Conservation (phyloP, 1,140 invertebrate genomes). For the Macrocentrus cingulum region DNA sequence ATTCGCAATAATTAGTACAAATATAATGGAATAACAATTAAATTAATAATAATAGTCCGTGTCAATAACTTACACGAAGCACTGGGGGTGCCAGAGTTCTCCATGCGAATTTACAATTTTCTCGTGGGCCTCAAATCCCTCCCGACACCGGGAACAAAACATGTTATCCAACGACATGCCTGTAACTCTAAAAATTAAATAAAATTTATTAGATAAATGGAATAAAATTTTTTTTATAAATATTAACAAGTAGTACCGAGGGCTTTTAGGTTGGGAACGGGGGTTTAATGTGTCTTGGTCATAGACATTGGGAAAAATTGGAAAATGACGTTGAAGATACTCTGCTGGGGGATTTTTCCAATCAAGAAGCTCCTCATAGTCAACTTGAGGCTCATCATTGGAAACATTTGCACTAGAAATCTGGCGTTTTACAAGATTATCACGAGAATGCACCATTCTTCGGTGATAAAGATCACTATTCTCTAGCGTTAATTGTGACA, state of each 20-base stretch:
- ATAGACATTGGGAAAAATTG: constrained; percentile 32
- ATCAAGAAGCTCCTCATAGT: constrained; percentile 33
- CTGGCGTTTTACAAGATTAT: constrained; percentile 16
- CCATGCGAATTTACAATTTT: constrained; percentile 99
- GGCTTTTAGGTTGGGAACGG: not conserved
- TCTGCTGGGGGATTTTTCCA: constrained; percentile 27
- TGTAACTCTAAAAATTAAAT: constrained; percentile 63
- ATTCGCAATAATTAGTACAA: not conserved
- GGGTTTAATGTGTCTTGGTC: constrained; percentile 8
- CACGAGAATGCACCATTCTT: constrained; percentile 26
- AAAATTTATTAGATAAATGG: not conserved
- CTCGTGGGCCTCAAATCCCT: constrained; percentile 92
- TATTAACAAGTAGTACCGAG: constrained; percentile 21
- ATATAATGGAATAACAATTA: not conserved
- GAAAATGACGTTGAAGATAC: constrained; percentile 15
- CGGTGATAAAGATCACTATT: constrained; percentile 35
- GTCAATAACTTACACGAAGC: constrained; percentile 90
- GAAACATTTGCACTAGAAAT: not conserved
- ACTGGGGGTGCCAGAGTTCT: constrained; percentile 97
- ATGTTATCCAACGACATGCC: constrained; percentile 85
- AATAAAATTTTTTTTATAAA: not conserved
- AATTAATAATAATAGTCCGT: constrained; percentile 19
- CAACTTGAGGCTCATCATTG: constrained; percentile 9
- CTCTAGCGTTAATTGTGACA: constrained; percentile 30
- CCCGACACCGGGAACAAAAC: constrained; percentile 91